Evolutionary conservation across 2,888 invertebrate genomes (phyloP).

Genomic region (Dynastes tityus): DNA sequence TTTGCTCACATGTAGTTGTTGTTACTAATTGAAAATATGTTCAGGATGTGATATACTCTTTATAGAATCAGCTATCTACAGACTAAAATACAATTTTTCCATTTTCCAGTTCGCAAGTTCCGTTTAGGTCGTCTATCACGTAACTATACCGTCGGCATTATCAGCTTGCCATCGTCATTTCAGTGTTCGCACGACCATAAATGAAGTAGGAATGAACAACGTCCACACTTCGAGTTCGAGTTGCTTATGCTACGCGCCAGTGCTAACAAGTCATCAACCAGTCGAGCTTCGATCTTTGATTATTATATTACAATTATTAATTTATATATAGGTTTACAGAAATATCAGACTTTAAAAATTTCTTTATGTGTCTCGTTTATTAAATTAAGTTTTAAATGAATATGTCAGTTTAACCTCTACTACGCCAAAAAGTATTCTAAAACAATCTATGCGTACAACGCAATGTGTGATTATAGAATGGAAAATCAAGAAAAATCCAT

Average conservation of each 20-base stretch:
- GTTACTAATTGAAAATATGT: too few relatives aligned
- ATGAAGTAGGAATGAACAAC: constrained; percentile 19
- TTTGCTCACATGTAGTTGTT: background rate
- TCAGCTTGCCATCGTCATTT: constrained; percentile 69
- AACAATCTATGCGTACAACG: background rate
- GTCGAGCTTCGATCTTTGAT: constrained; percentile 55
- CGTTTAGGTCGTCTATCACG: constrained; percentile 86
- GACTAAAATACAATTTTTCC: constrained; percentile 58
- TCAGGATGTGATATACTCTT: constrained; percentile 16
- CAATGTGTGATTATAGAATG: constrained; percentile 52
- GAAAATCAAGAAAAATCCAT: constrained; percentile 32
- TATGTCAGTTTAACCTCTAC: constrained; percentile 44
- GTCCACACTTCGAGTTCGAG: constrained; percentile 32
- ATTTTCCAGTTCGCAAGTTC: constrained; percentile 81
- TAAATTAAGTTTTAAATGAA: constrained; percentile 39
- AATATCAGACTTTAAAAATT: constrained; percentile 44
- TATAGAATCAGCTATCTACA: background rate
- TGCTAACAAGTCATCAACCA: constrained; percentile 51
- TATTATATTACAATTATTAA: constrained; percentile 29
- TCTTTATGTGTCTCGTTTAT: constrained; percentile 45
- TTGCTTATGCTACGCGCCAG: constrained; percentile 22
- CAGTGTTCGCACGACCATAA: constrained; percentile 41
- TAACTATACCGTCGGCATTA: constrained; percentile 85
- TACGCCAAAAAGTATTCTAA: constrained; percentile 1
- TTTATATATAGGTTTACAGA: constrained; percentile 42